phyloP scores from a whole-genome alignment of 2,797 vertebrate species.

The Pelochelys cantorii region DNA sequence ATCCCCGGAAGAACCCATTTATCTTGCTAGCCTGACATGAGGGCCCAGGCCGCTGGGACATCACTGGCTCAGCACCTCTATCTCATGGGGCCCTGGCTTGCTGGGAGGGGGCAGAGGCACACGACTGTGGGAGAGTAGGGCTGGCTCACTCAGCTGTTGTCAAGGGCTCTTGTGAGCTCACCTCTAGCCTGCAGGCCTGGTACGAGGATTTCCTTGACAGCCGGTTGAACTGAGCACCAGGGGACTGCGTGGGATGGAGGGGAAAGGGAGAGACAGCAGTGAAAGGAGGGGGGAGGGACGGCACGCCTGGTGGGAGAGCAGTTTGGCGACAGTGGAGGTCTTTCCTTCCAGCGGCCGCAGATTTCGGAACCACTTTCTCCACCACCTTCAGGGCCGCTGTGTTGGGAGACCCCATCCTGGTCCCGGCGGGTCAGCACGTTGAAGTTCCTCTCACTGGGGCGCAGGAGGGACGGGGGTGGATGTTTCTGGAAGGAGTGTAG shows the following conservation, averaged over 20 bases:
- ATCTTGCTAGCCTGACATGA: too few species aligned
- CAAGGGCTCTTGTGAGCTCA: neutral
- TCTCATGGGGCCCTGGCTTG: neutral
- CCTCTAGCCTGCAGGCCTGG: neutral
- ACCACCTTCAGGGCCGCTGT: neutral
- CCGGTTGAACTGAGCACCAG: neutral
- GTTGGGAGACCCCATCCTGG: conserved; percentile 23
- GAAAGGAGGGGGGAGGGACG: neutral
- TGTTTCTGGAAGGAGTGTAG: conserved; percentile 29
- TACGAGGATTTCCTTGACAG: neutral
- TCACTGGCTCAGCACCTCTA: neutral
- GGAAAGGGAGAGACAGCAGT: neutral
- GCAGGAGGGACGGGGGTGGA: conserved; percentile 4
- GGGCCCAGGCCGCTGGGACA: neutral
- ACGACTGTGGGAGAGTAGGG: neutral
- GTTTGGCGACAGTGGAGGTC: neutral
- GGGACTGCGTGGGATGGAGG: neutral
- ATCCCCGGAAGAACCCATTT: too few species aligned
- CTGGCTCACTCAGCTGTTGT: neutral
- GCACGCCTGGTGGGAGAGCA: neutral
- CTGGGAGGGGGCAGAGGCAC: neutral
- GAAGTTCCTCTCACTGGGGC: conserved; percentile 19
- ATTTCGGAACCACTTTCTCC: neutral
- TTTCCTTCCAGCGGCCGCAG: neutral
- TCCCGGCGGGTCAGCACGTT: conserved; percentile 24